phyloP scores from a whole-genome alignment of 2,888 invertebrate genomes.

The Thera britannica region DNA sequence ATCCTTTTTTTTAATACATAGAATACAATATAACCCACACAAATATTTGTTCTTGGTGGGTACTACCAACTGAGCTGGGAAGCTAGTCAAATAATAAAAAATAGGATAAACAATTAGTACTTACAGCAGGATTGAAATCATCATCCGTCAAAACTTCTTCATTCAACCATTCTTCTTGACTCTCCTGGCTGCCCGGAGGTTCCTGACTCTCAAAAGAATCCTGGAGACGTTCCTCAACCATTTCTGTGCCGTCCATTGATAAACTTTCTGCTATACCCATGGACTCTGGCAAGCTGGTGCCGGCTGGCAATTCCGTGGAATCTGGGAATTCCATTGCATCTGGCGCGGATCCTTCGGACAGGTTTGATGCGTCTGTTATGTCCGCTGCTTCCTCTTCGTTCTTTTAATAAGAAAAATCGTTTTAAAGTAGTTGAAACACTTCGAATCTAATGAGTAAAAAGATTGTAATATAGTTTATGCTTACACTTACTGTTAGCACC shows the following conservation, averaged over 20 bases:
- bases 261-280: conserved; percentile 12
- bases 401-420: not conserved
- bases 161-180: conserved; percentile 77
- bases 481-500: conserved; percentile 35
- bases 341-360: not conserved
- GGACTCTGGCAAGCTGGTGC: conserved; percentile 12
- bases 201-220: conserved; percentile 44
- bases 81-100: too few species aligned
- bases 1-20: too few species aligned
- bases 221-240: conserved; percentile 31
- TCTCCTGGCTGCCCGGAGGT: conserved; percentile 57
- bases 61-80: too few species aligned
- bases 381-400: not conserved
- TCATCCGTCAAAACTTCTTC: conserved; percentile 73
- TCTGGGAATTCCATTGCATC: conserved; percentile 1
- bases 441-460: not conserved
- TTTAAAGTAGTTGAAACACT: not conserved
- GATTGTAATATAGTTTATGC: conserved; percentile 6
- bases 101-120: conserved; percentile 27
- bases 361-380: not conserved
- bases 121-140: conserved; percentile 60
- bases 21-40: too few species aligned
- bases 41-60: too few species aligned
- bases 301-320: conserved; percentile 2
- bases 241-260: conserved; percentile 17